phyloP scores from a whole-genome alignment of 2,113 vertebrate genomes.

The rat (Rattus norvegicus) region GRCr8 NC_086020.1:152563501-152564000 shows the following conservation, averaged over 20 bases:
- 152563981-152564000: too few relatives aligned
- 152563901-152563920: background rate
- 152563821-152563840: slow-evolving; percentile 53
- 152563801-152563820: background rate
- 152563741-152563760: background rate
- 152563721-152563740: background rate
- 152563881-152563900: background rate
- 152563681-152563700: background rate
- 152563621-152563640: slow-evolving; percentile 38
- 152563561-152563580: slow-evolving; percentile 51
- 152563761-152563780: slow-evolving; percentile 1
- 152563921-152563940: background rate
- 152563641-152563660: background rate
- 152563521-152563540: background rate
- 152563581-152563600: slow-evolving; percentile 1
- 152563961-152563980: too few relatives aligned
- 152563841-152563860: slow-evolving; percentile 24
- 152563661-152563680: background rate
- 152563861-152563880: background rate
- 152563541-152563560: slow-evolving; percentile 49
- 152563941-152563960: background rate
- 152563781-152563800: background rate
- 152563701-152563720: slow-evolving; percentile 35
- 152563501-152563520: background rate
- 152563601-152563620: background rate